Evolutionary conservation across 2,113 vertebrate species (phyloP), one percentile per base, ranked within the genome.

Genomic region (Istiophorus platypterus): DNA sequence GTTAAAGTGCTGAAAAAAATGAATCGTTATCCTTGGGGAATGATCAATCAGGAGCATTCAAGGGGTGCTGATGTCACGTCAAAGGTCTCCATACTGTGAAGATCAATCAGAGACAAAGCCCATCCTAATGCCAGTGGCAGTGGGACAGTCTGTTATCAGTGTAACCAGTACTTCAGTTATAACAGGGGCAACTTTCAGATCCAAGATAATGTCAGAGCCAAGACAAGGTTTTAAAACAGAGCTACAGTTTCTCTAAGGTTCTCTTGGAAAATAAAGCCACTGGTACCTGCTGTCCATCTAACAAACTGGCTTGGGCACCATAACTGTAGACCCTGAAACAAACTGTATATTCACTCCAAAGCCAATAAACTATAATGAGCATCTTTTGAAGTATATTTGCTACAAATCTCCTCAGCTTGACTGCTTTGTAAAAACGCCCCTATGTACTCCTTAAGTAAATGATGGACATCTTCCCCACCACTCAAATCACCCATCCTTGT

Each of bases 71-170:
- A 82, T 73, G 52, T 81, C 71, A 80, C 22, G 7, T 69, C 41
- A 11, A 66, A 61, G 59, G 71, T 76, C 76, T 82, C 62, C 34
- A 80, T 73, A 73, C 57, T 66, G 80, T 75, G 80, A 76, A 67
- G 78, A 71, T 92, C 91, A 88, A 85, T 94, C 85, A 66, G 72
- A 80, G 42, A 88, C 80, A 85, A 82, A 85, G 63, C 74, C 63
- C 78, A 52, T 80, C 59, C 76, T 90, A 54, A 66, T 72, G 47
- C 54, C 68, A 41, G 72, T 75, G 62, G 85, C 82, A 85, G 62
- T 64, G 67, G 76, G 76, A 85, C 78, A 80, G 79, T 78, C 66
- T 54, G 64, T 90, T 88, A 89, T 92, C 84, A 78, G 71, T 29
- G 42, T 70, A 77, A 72, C 68, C 34, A 79, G 52, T 80, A 81